Percentiles rank a stretch among this genome's conserved stretches.
Evolutionary conservation across 1,140 invertebrate species (phyloP).

Genomic region (Cotesia typhae): DNA sequence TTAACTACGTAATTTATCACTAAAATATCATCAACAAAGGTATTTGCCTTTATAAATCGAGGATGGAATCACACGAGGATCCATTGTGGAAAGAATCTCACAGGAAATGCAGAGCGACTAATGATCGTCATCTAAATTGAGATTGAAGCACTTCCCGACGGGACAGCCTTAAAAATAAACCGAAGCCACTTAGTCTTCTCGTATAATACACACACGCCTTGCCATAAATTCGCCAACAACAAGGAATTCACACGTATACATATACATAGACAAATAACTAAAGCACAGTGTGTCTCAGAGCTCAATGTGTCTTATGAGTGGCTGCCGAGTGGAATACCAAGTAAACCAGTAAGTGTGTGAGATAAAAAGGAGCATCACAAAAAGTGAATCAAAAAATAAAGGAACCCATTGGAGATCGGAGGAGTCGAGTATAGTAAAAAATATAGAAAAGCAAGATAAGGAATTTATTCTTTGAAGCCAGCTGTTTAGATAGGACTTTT

Average conservation of each 20-base stretch:
- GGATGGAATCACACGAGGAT: too few species aligned
- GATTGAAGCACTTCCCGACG: slow-evolving; percentile 12
- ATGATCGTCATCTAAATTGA: slow-evolving; percentile 3
- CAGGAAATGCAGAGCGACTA: too few species aligned
- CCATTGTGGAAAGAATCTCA: too few species aligned
- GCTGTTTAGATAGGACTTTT: slow-evolving; percentile 27
- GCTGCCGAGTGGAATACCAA: slow-evolving; percentile 23
- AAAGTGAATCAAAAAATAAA: background rate
- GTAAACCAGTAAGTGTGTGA: slow-evolving; percentile 1
- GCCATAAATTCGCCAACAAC: slow-evolving; percentile 8
- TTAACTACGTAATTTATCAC: too few species aligned
- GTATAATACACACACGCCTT: slow-evolving; percentile 10
- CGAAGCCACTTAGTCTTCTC: slow-evolving; percentile 5
- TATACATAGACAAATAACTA: background rate
- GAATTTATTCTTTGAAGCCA: slow-evolving; percentile 7
- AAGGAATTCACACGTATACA: background rate
- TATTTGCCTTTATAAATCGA: too few species aligned
- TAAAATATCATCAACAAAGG: too few species aligned
- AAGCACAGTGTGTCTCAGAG: background rate
- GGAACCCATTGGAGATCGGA: too few species aligned
- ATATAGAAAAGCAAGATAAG: background rate
- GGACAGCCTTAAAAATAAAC: slow-evolving; percentile 13
- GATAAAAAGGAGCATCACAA: background rate
- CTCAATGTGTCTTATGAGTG: slow-evolving; percentile 26
- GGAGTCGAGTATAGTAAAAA: too few species aligned